These are phyloP conservation scores for Erebia palarica DNA, from an alignment of 2,888 invertebrate genomes.

Conservation along the genomic window DNA sequence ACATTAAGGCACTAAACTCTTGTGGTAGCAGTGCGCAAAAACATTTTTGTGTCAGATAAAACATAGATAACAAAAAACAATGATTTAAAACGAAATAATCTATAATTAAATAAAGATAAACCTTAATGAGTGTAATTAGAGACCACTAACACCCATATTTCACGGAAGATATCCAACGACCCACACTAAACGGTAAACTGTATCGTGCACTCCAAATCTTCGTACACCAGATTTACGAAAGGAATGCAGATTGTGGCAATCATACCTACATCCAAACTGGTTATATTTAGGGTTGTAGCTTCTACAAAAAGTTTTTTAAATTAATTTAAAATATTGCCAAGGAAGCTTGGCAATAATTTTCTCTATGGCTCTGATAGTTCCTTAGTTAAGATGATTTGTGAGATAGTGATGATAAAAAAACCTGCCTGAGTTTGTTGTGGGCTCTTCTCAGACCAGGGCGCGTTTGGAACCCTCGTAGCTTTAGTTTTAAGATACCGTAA, in stretches of 20 bases:
- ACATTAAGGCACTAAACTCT: too few species aligned
- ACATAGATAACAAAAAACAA: neutral
- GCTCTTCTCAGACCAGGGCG: too few species aligned
- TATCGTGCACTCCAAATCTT: constrained; percentile 13
- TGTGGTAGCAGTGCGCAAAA: neutral
- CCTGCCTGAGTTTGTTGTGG: too few species aligned
- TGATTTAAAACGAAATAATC: neutral
- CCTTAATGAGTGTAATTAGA: constrained; percentile 12
- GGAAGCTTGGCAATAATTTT: too few species aligned
- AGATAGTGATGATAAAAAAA: too few species aligned
- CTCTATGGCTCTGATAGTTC: too few species aligned
- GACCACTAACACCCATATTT: neutral
- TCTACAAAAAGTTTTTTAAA: neutral
- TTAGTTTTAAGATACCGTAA: too few species aligned
- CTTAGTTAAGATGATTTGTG: too few species aligned
- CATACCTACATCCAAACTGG: constrained; percentile 59
- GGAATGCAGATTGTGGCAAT: constrained; percentile 72
- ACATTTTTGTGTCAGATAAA: neutral
- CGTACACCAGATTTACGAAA: constrained; percentile 50
- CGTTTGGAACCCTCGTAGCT: too few species aligned
- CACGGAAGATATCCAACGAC: neutral
- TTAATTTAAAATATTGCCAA: too few species aligned
- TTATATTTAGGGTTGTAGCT: constrained; percentile 47
- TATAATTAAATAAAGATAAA: constrained; percentile 14
- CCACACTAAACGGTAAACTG: constrained; percentile 6